Conservation (phyloP, 1,140 invertebrate species). For the Hermetia illucens region DNA sequence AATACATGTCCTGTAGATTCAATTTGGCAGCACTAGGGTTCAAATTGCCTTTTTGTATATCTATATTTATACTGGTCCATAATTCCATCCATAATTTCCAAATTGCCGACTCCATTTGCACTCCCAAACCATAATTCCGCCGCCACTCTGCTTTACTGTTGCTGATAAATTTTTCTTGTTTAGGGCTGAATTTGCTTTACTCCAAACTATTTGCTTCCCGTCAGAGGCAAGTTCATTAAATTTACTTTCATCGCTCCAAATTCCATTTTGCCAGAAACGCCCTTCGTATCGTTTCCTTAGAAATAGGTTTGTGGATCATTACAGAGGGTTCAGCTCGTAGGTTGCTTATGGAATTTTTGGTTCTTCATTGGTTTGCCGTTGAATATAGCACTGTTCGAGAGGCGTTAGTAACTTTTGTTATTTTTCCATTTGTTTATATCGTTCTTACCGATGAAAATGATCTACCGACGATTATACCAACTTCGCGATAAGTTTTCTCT, state of each 20-base stretch:
- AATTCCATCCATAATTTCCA: conserved; percentile 14
- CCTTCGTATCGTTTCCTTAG: too few species aligned
- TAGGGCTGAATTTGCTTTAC: conserved; percentile 9
- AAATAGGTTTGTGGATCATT: too few species aligned
- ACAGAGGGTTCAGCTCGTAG: too few species aligned
- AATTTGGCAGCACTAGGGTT: conserved; percentile 10
- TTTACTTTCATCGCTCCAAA: conserved; percentile 19
- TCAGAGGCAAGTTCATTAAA: conserved; percentile 14
- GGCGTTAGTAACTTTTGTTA: too few species aligned
- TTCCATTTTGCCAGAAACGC: conserved; percentile 12
- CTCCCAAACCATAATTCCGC: conserved; percentile 24
- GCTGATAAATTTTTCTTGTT: conserved; percentile 12
- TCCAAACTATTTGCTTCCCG: conserved; percentile 9
- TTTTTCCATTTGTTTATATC: too few species aligned
- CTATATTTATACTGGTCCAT: conserved; percentile 10
- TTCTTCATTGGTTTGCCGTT: too few species aligned
- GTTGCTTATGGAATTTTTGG: too few species aligned
- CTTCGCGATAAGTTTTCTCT: too few species aligned
- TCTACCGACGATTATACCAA: too few species aligned
- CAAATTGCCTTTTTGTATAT: conserved; percentile 14
- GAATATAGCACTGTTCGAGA: too few species aligned
- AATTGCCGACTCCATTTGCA: conserved; percentile 13
- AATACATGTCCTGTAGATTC: background rate
- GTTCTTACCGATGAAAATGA: too few species aligned
- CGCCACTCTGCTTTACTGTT: conserved; percentile 28